A percentile compares a stretch with the other conserved stretches of the same genome.
Evolutionary conservation across 64 coral and sea anemone genomes (phyloP).

Genomic region (Pocillopora damicornis): DNA sequence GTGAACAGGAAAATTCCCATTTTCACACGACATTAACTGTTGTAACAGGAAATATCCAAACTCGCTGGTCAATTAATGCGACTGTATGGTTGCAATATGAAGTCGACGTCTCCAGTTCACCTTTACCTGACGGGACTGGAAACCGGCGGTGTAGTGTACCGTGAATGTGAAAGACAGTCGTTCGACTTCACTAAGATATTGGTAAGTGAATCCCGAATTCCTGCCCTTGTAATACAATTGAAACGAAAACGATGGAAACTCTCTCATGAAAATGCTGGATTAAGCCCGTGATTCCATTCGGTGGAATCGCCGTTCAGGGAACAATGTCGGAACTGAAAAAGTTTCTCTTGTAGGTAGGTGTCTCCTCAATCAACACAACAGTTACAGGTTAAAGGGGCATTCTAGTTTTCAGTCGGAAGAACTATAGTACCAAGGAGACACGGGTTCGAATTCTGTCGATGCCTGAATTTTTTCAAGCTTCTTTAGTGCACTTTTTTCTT

Average conservation of each 20-base stretch:
- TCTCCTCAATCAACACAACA: too few species aligned
- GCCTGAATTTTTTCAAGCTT: too few species aligned
- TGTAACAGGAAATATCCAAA: conserved; percentile 51
- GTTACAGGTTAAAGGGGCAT: too few species aligned
- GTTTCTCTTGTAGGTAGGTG: too few species aligned
- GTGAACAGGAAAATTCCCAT: neutral
- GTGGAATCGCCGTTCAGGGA: too few species aligned
- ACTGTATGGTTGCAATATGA: conserved; percentile 61
- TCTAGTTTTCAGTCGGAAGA: too few species aligned
- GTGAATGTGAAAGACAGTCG: conserved; percentile 46
- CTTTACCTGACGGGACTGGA: conserved; percentile 52
- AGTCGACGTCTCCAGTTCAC: conserved; percentile 30
- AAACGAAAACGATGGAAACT: too few species aligned
- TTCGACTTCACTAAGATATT: conserved; percentile 28
- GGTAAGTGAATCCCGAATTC: conserved; percentile 15
- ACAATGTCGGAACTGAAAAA: too few species aligned
- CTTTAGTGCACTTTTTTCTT: too few species aligned
- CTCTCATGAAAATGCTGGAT: neutral
- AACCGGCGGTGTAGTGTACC: conserved; percentile 23
- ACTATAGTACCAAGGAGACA: too few species aligned
- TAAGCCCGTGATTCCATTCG: neutral
- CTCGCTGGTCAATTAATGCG: conserved; percentile 49
- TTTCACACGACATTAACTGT: neutral
- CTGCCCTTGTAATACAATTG: too few species aligned
- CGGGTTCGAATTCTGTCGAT: too few species aligned